Base-by-base conservation (phyloP, 1,140 invertebrate species). In the Forficula auricularia region DNA sequence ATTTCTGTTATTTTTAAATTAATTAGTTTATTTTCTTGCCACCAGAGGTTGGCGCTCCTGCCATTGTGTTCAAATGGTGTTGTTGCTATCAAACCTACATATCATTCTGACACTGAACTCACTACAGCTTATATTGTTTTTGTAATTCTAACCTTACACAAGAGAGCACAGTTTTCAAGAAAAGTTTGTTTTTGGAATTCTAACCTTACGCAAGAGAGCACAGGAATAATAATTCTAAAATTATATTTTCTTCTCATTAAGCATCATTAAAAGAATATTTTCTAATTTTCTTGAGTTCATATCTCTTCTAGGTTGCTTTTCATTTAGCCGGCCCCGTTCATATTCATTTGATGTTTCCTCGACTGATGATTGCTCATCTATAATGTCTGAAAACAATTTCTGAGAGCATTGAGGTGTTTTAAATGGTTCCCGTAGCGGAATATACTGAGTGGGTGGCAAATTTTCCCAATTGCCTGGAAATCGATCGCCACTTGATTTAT, bases 401-500 rank as follows among this genome's bases (percentile, higher is more conserved):
- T 41, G 42, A 43, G 20, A 45, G 54, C 19, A 53, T 53, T 18
- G 50, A 53, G 36, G 43, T 59, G 61, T 69, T 52, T 60, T 52
- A 44, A 71, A 56, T 3, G 38, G 44, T n/a, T 38, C 30, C 43
- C 52, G 50, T 47, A 53, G 63, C 59, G 49, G 57, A 58, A 52
- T 62, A 58, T 57, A 65, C 59, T 52, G 65, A 63, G 40, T 40
- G 7, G 22, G 3, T 0, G 68, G 66, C 20, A 75, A 67, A 49
- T 72, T 73, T 38, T 74, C 67, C 76, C 76, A 79, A 19, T 75
- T 60, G 8, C 76, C 81, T 9, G 79, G 83, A 60, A 92, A 88
- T 52, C 88, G 66, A 39, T 70, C 69, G 10, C 90, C 90, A 52
- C 82, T 77, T 2, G 86, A 92, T 54, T 76, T 74, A 61, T 96